phyloP scores from a whole-genome alignment of 2,888 invertebrate species.

The Epinotia nisella region DNA sequence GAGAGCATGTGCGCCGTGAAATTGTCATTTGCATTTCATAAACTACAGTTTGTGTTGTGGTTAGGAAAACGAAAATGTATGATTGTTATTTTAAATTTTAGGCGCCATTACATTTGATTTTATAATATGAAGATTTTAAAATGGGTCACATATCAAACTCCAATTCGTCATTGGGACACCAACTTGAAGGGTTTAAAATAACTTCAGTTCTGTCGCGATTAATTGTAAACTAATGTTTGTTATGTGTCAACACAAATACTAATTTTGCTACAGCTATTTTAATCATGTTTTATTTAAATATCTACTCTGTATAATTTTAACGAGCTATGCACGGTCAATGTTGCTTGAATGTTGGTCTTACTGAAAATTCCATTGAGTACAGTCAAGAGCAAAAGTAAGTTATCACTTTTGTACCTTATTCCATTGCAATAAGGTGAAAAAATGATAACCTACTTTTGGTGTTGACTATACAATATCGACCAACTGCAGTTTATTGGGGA shows the following conservation, averaged over 20 bases:
- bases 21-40: constrained; percentile 17
- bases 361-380: not conserved
- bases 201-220: not conserved
- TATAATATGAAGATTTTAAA: constrained; percentile 5
- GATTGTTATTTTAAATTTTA: not conserved
- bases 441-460: too few species aligned
- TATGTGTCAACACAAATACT: not conserved
- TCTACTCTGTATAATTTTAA: not conserved
- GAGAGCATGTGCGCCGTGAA: not conserved
- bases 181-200: not conserved
- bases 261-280: constrained; percentile 26
- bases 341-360: not conserved
- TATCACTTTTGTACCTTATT: too few species aligned
- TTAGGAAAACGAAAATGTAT: not conserved
- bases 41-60: not conserved
- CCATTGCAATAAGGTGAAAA: too few species aligned
- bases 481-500: not conserved
- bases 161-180: not conserved
- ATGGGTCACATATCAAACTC: not conserved
- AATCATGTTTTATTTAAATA: constrained; percentile 27
- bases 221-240: not conserved
- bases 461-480: too few species aligned
- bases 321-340: constrained; percentile 8
- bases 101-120: constrained; percentile 7
- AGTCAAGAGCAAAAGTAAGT: too few species aligned